Conservation (phyloP, 2,797 vertebrate genomes). For the Chelon labrosus region DNA sequence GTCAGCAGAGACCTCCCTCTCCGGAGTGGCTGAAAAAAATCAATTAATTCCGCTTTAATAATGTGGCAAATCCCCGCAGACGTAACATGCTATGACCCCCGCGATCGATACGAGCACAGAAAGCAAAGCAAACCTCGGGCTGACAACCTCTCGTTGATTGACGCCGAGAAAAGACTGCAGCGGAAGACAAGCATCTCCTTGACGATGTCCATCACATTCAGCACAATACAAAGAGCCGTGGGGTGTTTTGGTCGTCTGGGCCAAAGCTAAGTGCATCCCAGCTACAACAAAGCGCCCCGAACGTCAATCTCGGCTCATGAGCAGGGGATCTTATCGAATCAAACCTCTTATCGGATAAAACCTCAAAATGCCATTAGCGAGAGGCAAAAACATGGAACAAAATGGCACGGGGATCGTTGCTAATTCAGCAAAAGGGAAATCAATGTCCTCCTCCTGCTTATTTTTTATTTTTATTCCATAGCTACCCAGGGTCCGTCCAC, state of each 20-base stretch:
- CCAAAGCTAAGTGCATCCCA: slow-evolving; percentile 51
- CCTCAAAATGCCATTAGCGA: slow-evolving; percentile 60
- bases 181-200: slow-evolving; percentile 13
- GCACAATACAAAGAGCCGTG: slow-evolving; percentile 45
- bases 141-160: slow-evolving; percentile 28
- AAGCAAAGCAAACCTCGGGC: slow-evolving; percentile 18
- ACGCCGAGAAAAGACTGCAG: slow-evolving; percentile 4
- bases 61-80: slow-evolving; percentile 1
- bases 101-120: slow-evolving; percentile 17
- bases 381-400: slow-evolving; percentile 61
- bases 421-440: slow-evolving; percentile 76
- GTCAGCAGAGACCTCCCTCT: not conserved
- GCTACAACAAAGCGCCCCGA: slow-evolving; percentile 49
- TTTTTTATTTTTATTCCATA: not conserved
- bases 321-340: slow-evolving; percentile 53
- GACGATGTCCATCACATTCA: slow-evolving; percentile 29
- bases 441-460: slow-evolving; percentile 64
- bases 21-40: slow-evolving; percentile 29
- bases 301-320: slow-evolving; percentile 29
- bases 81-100: slow-evolving; percentile 5
- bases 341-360: slow-evolving; percentile 70
- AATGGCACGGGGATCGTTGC: slow-evolving; percentile 68
- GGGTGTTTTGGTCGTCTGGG: slow-evolving; percentile 54
- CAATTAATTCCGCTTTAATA: slow-evolving; percentile 16
- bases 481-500: slow-evolving; percentile 27